Conservation (phyloP, 2,113 vertebrate genomes). For the Eublepharis macularius region DNA sequence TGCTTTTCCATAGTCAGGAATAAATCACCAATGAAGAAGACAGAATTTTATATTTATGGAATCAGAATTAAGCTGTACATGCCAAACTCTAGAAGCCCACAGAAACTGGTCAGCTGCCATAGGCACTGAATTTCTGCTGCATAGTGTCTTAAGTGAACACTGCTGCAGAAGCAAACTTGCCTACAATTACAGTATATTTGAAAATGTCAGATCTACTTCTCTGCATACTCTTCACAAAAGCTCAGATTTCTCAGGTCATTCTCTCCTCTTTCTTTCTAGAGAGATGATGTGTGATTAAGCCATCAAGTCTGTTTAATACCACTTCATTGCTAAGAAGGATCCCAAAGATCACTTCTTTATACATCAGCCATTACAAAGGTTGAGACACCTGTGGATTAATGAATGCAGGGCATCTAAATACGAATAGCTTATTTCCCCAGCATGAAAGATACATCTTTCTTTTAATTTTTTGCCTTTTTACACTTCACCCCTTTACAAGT, state of each 20-base stretch:
- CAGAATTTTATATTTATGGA: slow-evolving; percentile 61
- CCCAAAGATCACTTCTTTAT: slow-evolving; percentile 63
- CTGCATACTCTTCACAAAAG: slow-evolving; percentile 54
- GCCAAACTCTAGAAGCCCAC: slow-evolving; percentile 61
- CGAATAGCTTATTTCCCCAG: slow-evolving; percentile 68
- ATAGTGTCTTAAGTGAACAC: slow-evolving; percentile 68
- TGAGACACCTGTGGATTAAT: slow-evolving; percentile 68
- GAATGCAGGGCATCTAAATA: slow-evolving; percentile 68
- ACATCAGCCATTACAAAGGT: slow-evolving; percentile 63
- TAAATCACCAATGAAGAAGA: slow-evolving; percentile 38
- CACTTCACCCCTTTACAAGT: slow-evolving; percentile 63
- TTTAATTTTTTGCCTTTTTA: slow-evolving; percentile 69
- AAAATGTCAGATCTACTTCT: slow-evolving; percentile 49
- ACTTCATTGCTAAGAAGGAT: slow-evolving; percentile 52
- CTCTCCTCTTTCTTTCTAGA: slow-evolving; percentile 43
- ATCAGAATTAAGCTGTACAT: slow-evolving; percentile 54
- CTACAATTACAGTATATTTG: slow-evolving; percentile 58
- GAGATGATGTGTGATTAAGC: slow-evolving; percentile 50
- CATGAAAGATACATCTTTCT: slow-evolving; percentile 61
- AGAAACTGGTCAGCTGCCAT: slow-evolving; percentile 63
- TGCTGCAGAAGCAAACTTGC: slow-evolving; percentile 59
- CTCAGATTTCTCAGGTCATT: slow-evolving; percentile 51
- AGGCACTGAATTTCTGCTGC: slow-evolving; percentile 71
- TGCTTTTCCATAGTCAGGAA: slow-evolving; percentile 37
- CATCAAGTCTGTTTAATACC: slow-evolving; percentile 48